Percentiles rank a stretch among this genome's conserved stretches.
Evolutionary conservation across 2,113 vertebrate genomes (phyloP).

Genomic region (Prochilodus magdalenae): DNA sequence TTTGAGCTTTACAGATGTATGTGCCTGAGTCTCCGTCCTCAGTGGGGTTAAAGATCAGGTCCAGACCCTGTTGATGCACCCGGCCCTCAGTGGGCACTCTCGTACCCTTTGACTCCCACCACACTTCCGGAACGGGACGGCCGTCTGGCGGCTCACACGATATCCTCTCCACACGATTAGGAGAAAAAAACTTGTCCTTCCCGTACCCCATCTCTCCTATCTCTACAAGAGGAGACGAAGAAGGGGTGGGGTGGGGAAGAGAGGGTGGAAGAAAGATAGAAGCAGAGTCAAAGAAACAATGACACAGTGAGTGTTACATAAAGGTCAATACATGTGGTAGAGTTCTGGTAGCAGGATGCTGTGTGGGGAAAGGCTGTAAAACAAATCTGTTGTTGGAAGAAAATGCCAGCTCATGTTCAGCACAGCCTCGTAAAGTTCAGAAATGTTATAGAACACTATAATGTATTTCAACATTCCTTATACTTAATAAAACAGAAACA

Average conservation of each 20-base stretch:
- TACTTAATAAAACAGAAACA: too few relatives aligned
- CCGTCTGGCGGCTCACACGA: conserved; percentile 81
- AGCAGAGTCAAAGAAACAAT: too few relatives aligned
- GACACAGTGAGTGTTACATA: too few relatives aligned
- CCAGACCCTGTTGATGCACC: conserved; percentile 82
- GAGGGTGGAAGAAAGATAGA: not conserved
- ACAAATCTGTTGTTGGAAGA: not conserved
- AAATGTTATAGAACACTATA: not conserved
- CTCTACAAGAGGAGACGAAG: conserved; percentile 71
- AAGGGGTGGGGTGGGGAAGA: not conserved
- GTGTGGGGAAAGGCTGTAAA: not conserved
- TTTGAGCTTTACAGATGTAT: conserved; percentile 89
- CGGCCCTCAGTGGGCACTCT: conserved; percentile 80
- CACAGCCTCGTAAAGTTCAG: not conserved
- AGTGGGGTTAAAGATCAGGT: conserved; percentile 84
- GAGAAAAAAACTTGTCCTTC: conserved; percentile 78
- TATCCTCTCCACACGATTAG: conserved; percentile 79
- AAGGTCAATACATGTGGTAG: not conserved
- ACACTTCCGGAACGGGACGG: conserved; percentile 82
- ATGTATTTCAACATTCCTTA: too few relatives aligned
- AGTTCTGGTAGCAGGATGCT: not conserved
- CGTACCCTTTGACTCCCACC: conserved; percentile 87
- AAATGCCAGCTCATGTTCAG: not conserved
- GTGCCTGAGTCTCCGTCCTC: conserved; percentile 79
- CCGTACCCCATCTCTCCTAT: conserved; percentile 86